phyloP scores from a whole-genome alignment of 2,888 invertebrate genomes.

The Dryobota labecula region DNA sequence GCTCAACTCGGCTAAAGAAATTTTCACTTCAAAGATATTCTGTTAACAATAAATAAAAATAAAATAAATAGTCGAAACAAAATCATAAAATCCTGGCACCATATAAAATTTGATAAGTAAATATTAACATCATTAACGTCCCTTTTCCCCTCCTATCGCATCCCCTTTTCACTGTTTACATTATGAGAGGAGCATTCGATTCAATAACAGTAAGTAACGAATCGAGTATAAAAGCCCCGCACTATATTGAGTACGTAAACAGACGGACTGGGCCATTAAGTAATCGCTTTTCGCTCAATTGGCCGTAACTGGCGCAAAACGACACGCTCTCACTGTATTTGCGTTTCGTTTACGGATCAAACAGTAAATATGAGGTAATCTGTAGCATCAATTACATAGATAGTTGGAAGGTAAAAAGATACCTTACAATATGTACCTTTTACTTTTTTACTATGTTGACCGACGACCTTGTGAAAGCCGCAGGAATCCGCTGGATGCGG shows the following conservation, averaged over 20 bases:
- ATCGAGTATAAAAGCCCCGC: slow-evolving; percentile 40
- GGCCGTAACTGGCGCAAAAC: slow-evolving; percentile 59
- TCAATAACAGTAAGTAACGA: slow-evolving; percentile 56
- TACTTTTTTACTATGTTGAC: not conserved
- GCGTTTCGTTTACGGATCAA: slow-evolving; percentile 51
- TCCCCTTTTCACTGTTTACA: slow-evolving; percentile 26
- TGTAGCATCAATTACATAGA: slow-evolving; percentile 25
- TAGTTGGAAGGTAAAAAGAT: slow-evolving; percentile 7
- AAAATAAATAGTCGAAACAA: not conserved
- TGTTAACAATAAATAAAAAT: not conserved
- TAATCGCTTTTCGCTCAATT: slow-evolving; percentile 62
- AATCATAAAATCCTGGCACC: not conserved
- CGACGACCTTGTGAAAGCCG: too few species aligned
- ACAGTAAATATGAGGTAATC: slow-evolving; percentile 48
- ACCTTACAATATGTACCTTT: not conserved
- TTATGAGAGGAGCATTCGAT: slow-evolving; percentile 34
- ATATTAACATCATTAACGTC: slow-evolving; percentile 19
- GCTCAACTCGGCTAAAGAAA: too few species aligned
- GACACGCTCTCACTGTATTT: slow-evolving; percentile 62
- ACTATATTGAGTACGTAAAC: slow-evolving; percentile 51
- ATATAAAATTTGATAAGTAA: slow-evolving; percentile 4
- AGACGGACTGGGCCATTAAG: slow-evolving; percentile 55
- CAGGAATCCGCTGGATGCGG: too few species aligned
- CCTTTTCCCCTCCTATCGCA: slow-evolving; percentile 10
- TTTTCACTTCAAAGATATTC: too few species aligned